Evolutionary conservation across 2,888 invertebrate genomes (phyloP).

Genomic region (Acleris sparsana): DNA sequence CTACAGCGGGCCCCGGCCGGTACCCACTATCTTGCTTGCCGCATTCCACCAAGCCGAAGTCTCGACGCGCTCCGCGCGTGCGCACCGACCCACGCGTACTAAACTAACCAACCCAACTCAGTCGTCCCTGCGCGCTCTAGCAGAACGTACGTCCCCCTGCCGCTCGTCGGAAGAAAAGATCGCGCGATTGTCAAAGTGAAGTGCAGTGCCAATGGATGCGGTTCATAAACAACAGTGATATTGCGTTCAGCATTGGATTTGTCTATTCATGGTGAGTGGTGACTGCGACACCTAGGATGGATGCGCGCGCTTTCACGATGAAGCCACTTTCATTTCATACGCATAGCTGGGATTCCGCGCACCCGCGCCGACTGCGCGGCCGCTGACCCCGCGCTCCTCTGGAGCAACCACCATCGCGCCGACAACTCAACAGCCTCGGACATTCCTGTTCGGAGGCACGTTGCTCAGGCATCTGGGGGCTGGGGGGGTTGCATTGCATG

Average conservation of each 20-base stretch:
- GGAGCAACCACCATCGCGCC: constrained; percentile 58
- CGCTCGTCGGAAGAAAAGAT: constrained; percentile 56
- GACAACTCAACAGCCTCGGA: constrained; percentile 37
- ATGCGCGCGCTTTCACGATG: constrained; percentile 83
- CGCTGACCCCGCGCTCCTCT: constrained; percentile 83
- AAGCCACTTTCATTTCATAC: constrained; percentile 83
- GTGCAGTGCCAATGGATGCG: constrained; percentile 81
- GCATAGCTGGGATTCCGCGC: constrained; percentile 82
- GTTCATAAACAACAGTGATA: constrained; percentile 71
- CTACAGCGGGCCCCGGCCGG: constrained; percentile 64
- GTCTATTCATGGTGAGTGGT: constrained; percentile 78
- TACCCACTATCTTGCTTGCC: constrained; percentile 63
- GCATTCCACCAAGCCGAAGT: constrained; percentile 77
- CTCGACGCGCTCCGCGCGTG: constrained; percentile 81
- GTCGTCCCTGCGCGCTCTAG: constrained; percentile 71
- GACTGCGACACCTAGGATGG: constrained; percentile 54
- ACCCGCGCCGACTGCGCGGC: constrained; percentile 76
- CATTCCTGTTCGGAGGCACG: no score
- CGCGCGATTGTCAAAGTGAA: constrained; percentile 68
- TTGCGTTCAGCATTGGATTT: constrained; percentile 72
- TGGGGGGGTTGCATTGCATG: no score
- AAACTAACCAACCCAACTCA: constrained; percentile 55
- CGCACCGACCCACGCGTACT: constrained; percentile 89
- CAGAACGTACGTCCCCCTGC: constrained; percentile 59
- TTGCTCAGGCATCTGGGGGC: no score